Evolutionary conservation across 2,797 vertebrate genomes (phyloP), one percentile per base, ranked within the genome.

Genomic region (Melanotaenia boesemani): DNA sequence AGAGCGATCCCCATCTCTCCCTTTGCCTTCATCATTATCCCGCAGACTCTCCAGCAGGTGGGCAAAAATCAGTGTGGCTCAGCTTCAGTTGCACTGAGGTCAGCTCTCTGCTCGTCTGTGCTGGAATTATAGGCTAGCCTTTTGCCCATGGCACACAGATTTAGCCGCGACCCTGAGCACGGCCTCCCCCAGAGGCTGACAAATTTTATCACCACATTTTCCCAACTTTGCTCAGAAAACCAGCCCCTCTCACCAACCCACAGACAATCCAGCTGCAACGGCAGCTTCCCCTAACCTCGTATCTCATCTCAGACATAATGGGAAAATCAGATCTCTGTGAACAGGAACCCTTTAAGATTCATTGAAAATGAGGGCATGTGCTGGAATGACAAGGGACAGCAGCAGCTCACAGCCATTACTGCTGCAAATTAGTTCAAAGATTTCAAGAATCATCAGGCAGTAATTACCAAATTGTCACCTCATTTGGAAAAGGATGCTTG

Each of bases 81-180:
- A 86, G 89, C 91, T 92, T 91, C 89, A 93, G 91, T 93, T 93
- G 91, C 78, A 90, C 94, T 87, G 92, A 90, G 94, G 88, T 91
- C 87, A 82, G 50, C 88, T 88, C 94, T 95, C 96, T 81, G 63
- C 93, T 95, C 94, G 93, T 96, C 93, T 94, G 93, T 90, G 86
- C 93, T 93, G 96, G 96, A 96, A 96, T 96, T 95, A 95, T 94
- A 89, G 93, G 94, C 94, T 93, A 92, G 90, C 93, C 93, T 92
- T 93, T 79, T 89, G 95, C 94, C 94, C 80, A 86, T 93, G 93
- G 95, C 93, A 34, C 92, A 93, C 91, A 95, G 95, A 96, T 96
- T 96, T 96, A 96, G 94, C 88, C 73, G 82, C 94, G 95, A 96
- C 96, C 95, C 92, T 88, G 95, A 95, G 94, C 94, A 92, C 71